Evolutionary conservation across 2,888 invertebrate species (phyloP).

Genomic region (Hedychridium roseum): DNA sequence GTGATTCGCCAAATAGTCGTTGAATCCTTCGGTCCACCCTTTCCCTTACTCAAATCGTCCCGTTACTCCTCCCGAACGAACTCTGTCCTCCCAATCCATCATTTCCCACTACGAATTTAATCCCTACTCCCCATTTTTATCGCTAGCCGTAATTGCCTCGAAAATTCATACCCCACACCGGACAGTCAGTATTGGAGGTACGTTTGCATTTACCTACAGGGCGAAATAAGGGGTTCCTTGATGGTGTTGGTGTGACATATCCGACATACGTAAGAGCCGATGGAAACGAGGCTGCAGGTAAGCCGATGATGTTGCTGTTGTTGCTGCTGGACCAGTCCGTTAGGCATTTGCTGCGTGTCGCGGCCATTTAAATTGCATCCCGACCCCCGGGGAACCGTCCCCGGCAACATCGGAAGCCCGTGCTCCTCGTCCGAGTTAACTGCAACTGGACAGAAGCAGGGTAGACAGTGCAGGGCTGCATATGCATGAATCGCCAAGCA

Average conservation of each 20-base stretch:
- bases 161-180: too few relatives aligned
- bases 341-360: conserved; percentile 45
- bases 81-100: too few relatives aligned
- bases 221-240: conserved; percentile 70
- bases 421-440: conserved; percentile 42
- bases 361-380: conserved; percentile 38
- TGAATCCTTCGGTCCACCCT: too few relatives aligned
- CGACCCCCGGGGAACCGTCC: conserved; percentile 43
- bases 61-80: too few relatives aligned
- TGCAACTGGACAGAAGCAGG: conserved; percentile 42
- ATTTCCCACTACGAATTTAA: too few relatives aligned
- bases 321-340: conserved; percentile 38
- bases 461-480: conserved; percentile 34
- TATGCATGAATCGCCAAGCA: conserved; percentile 37
- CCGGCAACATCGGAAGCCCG: conserved; percentile 41
- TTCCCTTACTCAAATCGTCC: too few relatives aligned
- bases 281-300: conserved; percentile 59
- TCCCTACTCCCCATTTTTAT: too few relatives aligned
- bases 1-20: too few relatives aligned
- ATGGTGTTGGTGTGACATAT: conserved; percentile 69
- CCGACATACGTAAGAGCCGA: conserved; percentile 71
- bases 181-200: too few relatives aligned
- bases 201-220: conserved; percentile 59
- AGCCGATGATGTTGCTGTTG: conserved; percentile 42
- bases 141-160: too few relatives aligned